Evolutionary conservation across 35 echinoderm and acorn worm species (phyloP).

Genomic region (Anneissia japonica): DNA sequence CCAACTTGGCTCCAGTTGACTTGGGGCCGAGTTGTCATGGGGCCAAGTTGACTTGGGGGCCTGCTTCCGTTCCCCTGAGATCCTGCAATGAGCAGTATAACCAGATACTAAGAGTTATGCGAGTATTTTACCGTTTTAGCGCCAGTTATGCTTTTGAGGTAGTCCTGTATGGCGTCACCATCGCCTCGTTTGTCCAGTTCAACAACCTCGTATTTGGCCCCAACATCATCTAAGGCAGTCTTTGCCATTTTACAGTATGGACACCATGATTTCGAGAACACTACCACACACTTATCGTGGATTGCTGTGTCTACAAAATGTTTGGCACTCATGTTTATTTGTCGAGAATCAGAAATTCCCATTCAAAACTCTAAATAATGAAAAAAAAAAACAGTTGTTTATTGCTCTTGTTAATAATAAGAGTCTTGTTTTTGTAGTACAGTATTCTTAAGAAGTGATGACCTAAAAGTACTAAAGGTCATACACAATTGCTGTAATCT

Average conservation of each 20-base stretch:
- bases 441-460: no score
- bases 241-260: slow-evolving; percentile 71
- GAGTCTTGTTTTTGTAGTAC: no score
- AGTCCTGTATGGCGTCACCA: slow-evolving; percentile 52
- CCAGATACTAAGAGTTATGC: no score
- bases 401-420: no score
- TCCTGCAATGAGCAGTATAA: no score
- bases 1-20: no score
- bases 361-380: not conserved
- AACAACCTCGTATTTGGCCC: slow-evolving; percentile 74
- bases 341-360: not conserved
- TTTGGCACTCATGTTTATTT: not conserved
- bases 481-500: no score
- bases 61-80: no score
- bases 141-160: slow-evolving; percentile 67
- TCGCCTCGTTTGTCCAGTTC: slow-evolving; percentile 71
- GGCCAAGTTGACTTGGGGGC: no score
- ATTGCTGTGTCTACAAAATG: slow-evolving; percentile 13
- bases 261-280: slow-evolving; percentile 86
- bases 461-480: no score
- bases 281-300: slow-evolving; percentile 81
- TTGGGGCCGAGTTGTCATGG: no score
- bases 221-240: slow-evolving; percentile 47
- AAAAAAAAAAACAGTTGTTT: not conserved
- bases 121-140: slow-evolving; percentile 76